Evolutionary conservation across 2,113 vertebrate genomes (phyloP).

Genomic region (Cariama cristata): DNA sequence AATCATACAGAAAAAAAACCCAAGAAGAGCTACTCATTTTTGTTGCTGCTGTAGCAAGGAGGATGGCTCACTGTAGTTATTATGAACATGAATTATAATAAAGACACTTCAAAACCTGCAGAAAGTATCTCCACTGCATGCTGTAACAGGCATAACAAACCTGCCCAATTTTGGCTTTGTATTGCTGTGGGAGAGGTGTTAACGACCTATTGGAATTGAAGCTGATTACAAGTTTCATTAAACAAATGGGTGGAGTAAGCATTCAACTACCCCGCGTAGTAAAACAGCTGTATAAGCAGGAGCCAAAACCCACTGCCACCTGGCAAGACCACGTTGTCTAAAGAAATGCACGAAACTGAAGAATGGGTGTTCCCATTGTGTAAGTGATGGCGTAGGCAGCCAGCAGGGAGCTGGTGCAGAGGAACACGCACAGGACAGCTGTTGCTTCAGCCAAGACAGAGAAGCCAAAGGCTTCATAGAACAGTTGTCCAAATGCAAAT

Average conservation of each 20-base stretch:
- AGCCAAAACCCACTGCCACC: neutral
- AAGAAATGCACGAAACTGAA: neutral
- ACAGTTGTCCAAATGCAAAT: neutral
- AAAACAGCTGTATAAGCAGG: neutral
- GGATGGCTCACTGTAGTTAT: neutral
- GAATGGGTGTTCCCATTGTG: neutral
- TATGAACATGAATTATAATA: neutral
- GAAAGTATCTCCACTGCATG: slow-evolving; percentile 8
- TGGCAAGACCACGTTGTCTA: neutral
- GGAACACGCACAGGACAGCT: fast-evolving
- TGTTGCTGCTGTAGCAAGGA: neutral
- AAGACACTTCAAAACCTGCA: slow-evolving; percentile 41
- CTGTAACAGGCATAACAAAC: slow-evolving; percentile 31
- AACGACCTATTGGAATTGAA: slow-evolving; percentile 51
- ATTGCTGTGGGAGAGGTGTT: slow-evolving; percentile 45
- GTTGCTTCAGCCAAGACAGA: neutral
- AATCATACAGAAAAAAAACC: neutral
- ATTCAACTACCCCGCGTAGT: neutral
- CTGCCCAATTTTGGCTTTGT: neutral
- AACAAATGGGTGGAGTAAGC: slow-evolving; percentile 45
- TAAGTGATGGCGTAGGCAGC: neutral
- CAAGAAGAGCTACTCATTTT: neutral
- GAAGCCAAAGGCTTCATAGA: neutral
- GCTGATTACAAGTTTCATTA: slow-evolving; percentile 53
- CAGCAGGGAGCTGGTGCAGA: neutral